A percentile compares a stretch with the other conserved stretches of the same genome.
Evolutionary conservation across 2,797 vertebrate species (phyloP).

Genomic region (Zenarchopterus dispar): DNA sequence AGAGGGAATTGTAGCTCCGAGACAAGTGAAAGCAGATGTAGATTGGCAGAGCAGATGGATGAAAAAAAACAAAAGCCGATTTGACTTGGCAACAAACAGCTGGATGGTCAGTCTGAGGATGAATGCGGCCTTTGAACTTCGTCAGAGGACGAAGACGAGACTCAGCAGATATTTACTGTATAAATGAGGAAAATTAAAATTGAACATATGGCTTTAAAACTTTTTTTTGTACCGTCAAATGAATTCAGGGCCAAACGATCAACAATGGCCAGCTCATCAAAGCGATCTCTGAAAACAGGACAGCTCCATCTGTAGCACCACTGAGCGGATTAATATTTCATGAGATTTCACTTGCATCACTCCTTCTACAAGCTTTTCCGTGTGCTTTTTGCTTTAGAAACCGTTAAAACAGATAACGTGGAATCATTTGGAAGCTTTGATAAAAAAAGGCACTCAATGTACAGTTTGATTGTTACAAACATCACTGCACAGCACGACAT

Average conservation of each 20-base stretch:
- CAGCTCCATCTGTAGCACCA: constrained; percentile 72
- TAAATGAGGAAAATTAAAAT: constrained; percentile 3
- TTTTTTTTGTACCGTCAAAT: constrained; percentile 15
- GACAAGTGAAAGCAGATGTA: constrained; percentile 35
- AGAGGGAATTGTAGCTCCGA: constrained; percentile 22
- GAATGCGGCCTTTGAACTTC: constrained; percentile 36
- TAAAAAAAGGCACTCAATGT: constrained; percentile 74
- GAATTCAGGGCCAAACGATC: constrained; percentile 36
- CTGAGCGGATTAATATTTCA: constrained; percentile 37
- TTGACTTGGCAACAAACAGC: constrained; percentile 38
- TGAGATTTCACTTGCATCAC: constrained; percentile 30
- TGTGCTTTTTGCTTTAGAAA: constrained; percentile 56
- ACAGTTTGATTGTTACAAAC: constrained; percentile 58
- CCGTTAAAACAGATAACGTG: constrained; percentile 34
- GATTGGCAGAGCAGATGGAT: constrained; percentile 26
- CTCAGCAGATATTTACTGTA: not conserved
- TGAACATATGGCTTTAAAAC: constrained; percentile 40
- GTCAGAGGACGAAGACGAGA: constrained; percentile 22
- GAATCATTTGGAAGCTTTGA: constrained; percentile 71
- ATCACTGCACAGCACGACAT: constrained; percentile 6
- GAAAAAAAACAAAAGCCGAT: constrained; percentile 30
- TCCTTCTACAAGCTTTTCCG: constrained; percentile 25
- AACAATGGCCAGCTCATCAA: constrained; percentile 37
- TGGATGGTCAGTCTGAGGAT: constrained; percentile 21
- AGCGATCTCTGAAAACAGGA: constrained; percentile 27